Percentiles rank a stretch among this genome's conserved stretches.
Conservation (phyloP, 92 coral and sea anemone species). For the Parazoanthus darwini region DNA sequence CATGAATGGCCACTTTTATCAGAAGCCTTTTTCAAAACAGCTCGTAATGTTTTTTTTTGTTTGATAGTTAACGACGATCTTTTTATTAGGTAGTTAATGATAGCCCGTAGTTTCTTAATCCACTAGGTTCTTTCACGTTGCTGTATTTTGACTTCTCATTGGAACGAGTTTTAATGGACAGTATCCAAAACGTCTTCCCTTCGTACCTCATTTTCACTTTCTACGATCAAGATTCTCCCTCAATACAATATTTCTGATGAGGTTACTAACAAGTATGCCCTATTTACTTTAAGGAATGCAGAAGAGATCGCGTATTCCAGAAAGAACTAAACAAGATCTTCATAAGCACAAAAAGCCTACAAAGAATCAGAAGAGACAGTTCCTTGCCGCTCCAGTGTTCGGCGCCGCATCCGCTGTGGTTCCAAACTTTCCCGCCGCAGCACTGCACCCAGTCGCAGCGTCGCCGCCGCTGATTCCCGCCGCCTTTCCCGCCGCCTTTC, state of each 20-base stretch:
- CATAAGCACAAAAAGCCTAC: conserved; percentile 23
- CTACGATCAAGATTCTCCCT: background rate
- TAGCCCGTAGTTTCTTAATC: too few species aligned
- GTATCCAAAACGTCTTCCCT: too few species aligned
- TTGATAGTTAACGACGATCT: too few species aligned
- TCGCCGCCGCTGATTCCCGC: conserved; percentile 20
- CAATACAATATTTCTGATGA: background rate
- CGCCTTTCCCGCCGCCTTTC: conserved; percentile 28
- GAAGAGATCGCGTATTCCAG: conserved; percentile 29
- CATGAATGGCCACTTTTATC: too few species aligned
- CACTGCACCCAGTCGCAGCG: conserved; percentile 5
- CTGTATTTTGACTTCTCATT: too few species aligned
- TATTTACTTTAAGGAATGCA: conserved; percentile 8
- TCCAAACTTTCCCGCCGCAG: conserved; percentile 34
- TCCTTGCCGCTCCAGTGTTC: conserved; percentile 16
- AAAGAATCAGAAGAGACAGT: conserved; percentile 21
- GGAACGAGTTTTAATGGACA: too few species aligned
- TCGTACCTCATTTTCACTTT: too few species aligned
- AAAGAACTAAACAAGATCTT: conserved; percentile 14
- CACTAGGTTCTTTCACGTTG: too few species aligned
- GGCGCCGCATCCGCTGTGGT: conserved; percentile 27
- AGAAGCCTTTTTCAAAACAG: too few species aligned
- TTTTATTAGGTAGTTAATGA: too few species aligned
- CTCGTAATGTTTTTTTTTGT: too few species aligned
- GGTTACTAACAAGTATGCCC: background rate